phyloP scores from a whole-genome alignment of 1,140 invertebrate genomes.

The Anastrepha ludens region DNA sequence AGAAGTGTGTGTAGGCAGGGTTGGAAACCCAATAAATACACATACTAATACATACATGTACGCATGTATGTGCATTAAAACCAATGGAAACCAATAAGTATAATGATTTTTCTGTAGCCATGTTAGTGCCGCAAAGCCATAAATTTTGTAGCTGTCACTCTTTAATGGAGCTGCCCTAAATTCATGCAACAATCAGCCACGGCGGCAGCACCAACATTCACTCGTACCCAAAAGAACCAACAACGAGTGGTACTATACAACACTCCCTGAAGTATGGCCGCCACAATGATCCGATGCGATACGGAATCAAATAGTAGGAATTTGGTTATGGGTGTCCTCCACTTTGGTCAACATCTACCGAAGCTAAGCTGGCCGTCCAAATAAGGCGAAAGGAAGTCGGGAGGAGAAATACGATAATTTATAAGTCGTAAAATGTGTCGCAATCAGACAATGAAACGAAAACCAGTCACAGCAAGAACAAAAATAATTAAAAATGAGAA shows the following conservation, averaged over 20 bases:
- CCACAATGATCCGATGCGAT: conserved; percentile 1
- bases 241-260: not conserved
- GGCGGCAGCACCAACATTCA: conserved; percentile 12
- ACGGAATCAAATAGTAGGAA: conserved; percentile 56
- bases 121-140: conserved; percentile 60
- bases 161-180: conserved; percentile 71
- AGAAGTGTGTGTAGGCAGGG: not conserved
- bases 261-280: conserved; percentile 20
- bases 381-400: conserved; percentile 9
- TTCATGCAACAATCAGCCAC: conserved; percentile 62
- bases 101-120: conserved; percentile 34
- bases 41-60: not conserved
- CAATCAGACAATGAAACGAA: conserved; percentile 43
- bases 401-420: conserved; percentile 66
- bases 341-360: conserved; percentile 13
- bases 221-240: conserved; percentile 8
- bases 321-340: conserved; percentile 68
- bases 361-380: not conserved
- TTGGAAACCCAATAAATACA: not conserved
- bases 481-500: conserved; percentile 15
- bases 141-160: conserved; percentile 71
- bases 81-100: conserved; percentile 32
- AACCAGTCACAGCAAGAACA: conserved; percentile 20
- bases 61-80: not conserved
- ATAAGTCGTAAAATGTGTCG: conserved; percentile 68